Evolutionary conservation across 2,113 vertebrate genomes (phyloP).

Genomic region (Rhabdornis inornatus): DNA sequence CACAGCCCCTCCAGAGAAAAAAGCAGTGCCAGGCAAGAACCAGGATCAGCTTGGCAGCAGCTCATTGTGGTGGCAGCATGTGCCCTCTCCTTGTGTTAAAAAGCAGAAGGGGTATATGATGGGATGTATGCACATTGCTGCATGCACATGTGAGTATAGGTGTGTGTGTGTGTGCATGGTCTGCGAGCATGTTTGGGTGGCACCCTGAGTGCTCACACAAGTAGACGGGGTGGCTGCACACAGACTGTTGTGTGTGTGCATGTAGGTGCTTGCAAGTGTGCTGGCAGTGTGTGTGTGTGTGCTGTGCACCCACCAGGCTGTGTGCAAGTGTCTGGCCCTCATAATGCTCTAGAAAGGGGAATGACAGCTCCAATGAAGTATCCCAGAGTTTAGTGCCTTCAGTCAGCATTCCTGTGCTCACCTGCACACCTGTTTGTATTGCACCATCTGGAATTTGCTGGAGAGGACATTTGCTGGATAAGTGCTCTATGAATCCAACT

Average conservation of each 20-base stretch:
- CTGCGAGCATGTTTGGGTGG: rapidly evolving
- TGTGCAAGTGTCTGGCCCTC: background rate
- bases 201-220: background rate
- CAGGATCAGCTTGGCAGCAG: rapidly evolving
- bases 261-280: background rate
- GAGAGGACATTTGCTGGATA: background rate
- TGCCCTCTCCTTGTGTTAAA: background rate
- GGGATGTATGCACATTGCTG: rapidly evolving
- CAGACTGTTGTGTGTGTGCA: background rate
- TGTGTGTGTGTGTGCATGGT: too few relatives aligned
- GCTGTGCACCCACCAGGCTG: background rate
- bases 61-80: rapidly evolving
- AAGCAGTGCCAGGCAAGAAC: background rate
- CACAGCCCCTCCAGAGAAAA: background rate
- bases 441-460: background rate
- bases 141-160: background rate
- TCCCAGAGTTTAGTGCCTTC: background rate
- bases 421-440: background rate
- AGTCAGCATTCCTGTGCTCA: background rate
- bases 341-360: background rate
- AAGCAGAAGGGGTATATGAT: background rate
- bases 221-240: background rate
- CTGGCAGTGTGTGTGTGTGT: background rate
- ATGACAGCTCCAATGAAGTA: background rate
- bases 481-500: background rate